Percentiles rank a stretch among this genome's conserved stretches.
phyloP scores from a whole-genome alignment of 2,113 vertebrate genomes.

The Colaptes auratus region DNA sequence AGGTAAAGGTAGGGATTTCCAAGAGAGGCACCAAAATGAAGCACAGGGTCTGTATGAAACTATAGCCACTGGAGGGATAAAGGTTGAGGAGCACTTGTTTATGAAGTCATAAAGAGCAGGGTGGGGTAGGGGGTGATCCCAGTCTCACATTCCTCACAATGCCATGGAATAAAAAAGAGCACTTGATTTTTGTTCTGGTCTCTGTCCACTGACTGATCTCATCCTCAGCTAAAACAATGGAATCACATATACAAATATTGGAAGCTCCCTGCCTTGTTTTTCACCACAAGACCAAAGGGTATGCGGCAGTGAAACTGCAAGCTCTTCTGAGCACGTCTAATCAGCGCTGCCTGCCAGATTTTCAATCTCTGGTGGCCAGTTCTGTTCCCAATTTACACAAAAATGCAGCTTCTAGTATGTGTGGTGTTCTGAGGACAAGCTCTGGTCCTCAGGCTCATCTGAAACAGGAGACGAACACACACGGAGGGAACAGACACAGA shows the following conservation, averaged over 20 bases:
- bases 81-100: neutral
- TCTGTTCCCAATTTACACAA: neutral
- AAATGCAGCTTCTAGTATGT: neutral
- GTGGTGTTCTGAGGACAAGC: neutral
- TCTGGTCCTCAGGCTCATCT: neutral
- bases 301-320: neutral
- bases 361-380: constrained; percentile 4
- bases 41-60: neutral
- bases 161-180: neutral
- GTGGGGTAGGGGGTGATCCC: neutral
- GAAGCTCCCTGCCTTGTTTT: constrained; percentile 36
- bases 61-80: neutral
- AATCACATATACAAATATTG: neutral
- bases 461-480: neutral
- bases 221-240: neutral
- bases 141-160: neutral
- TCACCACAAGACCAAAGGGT: constrained; percentile 10
- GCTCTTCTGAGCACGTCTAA: constrained; percentile 53
- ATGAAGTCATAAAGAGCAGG: neutral
- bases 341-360: constrained; percentile 21
- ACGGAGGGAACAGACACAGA: neutral
- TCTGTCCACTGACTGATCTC: neutral
- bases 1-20: neutral
- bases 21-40: neutral
- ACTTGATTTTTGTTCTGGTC: neutral